These are phyloP conservation scores for Stomatorhinus ivindoensis DNA, from an alignment of 2,113 vertebrate genomes.

Conservation along the genomic window DNA sequence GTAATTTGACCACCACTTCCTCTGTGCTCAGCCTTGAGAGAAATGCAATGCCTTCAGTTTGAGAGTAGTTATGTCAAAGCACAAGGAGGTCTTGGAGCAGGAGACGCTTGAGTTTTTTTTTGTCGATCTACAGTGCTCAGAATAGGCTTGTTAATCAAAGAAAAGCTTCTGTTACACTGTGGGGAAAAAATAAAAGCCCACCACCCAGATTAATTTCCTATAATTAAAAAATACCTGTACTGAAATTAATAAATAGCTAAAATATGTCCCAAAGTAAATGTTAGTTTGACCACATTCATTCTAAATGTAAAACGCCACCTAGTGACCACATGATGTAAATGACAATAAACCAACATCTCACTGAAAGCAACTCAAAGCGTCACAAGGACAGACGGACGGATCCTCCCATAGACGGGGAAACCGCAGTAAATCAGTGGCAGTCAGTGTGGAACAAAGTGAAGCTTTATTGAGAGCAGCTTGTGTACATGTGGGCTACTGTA, in stretches of 20 bases:
- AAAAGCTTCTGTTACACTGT: neutral
- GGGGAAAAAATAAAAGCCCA: neutral
- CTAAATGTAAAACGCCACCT: neutral
- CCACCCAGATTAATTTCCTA: neutral
- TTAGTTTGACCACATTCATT: neutral
- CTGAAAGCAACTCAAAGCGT: neutral
- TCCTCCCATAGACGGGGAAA: neutral
- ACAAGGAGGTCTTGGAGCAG: neutral
- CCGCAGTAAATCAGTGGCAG: neutral
- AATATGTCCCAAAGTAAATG: neutral
- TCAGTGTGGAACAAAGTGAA: conserved; percentile 58
- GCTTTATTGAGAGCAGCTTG: conserved; percentile 93
- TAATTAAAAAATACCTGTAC: neutral
- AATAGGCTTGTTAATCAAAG: neutral
- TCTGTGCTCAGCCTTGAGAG: neutral
- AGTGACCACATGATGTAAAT: conserved; percentile 11
- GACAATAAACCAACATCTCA: neutral
- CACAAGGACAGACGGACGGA: neutral
- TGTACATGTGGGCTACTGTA: conserved; percentile 61
- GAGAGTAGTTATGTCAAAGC: neutral
- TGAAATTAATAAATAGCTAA: neutral
- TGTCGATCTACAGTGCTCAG: neutral
- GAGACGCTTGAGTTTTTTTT: neutral
- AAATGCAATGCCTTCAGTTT: neutral
- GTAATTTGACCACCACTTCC: neutral